Percentiles rank a stretch among this genome's conserved stretches.
Conservation (phyloP, 2,113 vertebrate species). For the Macrotus californicus region DNA sequence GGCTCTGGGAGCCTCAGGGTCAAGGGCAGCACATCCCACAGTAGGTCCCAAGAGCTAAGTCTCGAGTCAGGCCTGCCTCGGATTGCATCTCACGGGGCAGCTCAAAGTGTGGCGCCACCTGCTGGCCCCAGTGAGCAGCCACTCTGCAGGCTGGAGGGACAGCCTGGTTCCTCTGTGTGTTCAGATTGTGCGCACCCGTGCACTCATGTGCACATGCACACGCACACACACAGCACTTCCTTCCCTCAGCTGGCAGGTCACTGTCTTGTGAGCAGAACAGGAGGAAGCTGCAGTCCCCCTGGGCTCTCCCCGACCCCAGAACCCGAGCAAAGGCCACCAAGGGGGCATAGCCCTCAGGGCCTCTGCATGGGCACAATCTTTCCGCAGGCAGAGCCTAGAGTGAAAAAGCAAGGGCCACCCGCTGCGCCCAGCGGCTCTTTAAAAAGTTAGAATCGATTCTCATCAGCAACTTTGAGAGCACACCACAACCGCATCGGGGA, state of each 20-base stretch:
- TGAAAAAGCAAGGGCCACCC: background rate
- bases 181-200: rapidly evolving
- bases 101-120: background rate
- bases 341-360: background rate
- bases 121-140: too few species aligned
- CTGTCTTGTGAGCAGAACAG: background rate
- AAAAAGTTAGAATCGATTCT: constrained; percentile 33
- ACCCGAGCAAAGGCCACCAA: background rate
- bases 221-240: too few species aligned
- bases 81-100: too few species aligned
- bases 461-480: background rate
- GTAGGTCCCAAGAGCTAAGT: background rate
- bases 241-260: background rate
- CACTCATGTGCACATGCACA: rapidly evolving
- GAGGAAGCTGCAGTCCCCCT: background rate
- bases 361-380: background rate
- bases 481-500: rapidly evolving
- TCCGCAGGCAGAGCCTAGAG: background rate
- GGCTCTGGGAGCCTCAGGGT: background rate
- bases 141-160: background rate
- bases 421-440: background rate
- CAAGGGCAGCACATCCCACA: background rate
- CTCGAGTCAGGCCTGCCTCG: background rate
- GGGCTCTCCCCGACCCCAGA: background rate
- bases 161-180: background rate